A percentile compares a stretch with the other conserved stretches of the same genome.
phyloP scores from a whole-genome alignment of 2,797 vertebrate species.

The Vireo griseus region DNA sequence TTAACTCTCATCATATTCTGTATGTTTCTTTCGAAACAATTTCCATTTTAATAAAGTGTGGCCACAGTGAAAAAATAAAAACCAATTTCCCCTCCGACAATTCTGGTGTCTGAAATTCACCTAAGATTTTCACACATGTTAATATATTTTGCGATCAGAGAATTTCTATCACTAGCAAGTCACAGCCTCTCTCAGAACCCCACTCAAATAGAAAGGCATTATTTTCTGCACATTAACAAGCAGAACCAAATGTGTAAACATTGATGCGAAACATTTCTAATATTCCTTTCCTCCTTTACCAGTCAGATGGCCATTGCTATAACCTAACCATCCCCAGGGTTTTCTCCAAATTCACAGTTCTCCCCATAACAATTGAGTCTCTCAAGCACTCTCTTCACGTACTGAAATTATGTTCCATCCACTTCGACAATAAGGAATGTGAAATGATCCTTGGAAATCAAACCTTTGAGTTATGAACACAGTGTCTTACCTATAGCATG shows the following conservation, averaged over 20 bases:
- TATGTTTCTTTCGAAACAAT: background rate
- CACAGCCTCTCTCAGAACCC: background rate
- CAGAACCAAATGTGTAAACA: background rate
- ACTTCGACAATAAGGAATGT: background rate
- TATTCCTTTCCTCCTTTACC: background rate
- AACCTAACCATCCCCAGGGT: background rate
- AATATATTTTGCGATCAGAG: background rate
- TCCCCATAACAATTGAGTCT: accelerated
- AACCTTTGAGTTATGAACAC: background rate
- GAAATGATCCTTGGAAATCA: background rate
- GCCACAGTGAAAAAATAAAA: background rate
- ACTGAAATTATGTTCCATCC: background rate
- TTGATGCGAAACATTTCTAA: background rate
- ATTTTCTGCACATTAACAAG: background rate
- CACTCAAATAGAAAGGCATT: background rate
- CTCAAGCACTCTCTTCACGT: background rate
- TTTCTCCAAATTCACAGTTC: background rate
- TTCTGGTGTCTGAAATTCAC: background rate
- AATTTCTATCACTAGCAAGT: background rate
- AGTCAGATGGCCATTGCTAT: background rate
- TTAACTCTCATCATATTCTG: background rate
- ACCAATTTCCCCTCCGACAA: background rate
- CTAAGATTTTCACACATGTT: background rate
- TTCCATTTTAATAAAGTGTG: background rate
- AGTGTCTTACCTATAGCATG: background rate